These are phyloP conservation scores for Paracanthobrama guichenoti DNA, from an alignment of 2,113 vertebrate genomes.

Conservation along the genomic window DNA sequence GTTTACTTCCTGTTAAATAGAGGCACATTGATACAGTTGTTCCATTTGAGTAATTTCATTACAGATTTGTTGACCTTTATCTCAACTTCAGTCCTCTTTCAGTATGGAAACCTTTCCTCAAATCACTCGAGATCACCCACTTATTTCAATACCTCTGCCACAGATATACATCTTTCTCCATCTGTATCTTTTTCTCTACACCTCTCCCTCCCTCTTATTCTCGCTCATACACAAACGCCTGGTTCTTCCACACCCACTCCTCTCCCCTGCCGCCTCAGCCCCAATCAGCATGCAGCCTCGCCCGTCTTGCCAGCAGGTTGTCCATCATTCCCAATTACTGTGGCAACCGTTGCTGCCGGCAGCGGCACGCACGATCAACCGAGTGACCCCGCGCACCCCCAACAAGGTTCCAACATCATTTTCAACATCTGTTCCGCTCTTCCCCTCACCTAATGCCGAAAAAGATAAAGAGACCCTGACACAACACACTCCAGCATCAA, in stretches of 20 bases:
- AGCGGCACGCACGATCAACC: slow-evolving; percentile 53
- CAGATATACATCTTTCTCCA: slow-evolving; percentile 15
- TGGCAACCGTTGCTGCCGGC: slow-evolving; percentile 55
- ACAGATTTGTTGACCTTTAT: neutral
- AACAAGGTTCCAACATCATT: slow-evolving; percentile 49
- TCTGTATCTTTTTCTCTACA: slow-evolving; percentile 13
- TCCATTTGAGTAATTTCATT: neutral
- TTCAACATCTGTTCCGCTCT: slow-evolving; percentile 31
- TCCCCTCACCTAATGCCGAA: neutral
- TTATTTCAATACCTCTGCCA: slow-evolving; percentile 11
- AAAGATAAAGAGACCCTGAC: slow-evolving; percentile 31
- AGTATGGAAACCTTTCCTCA: neutral
- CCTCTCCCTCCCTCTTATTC: slow-evolving; percentile 13
- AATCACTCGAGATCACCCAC: neutral
- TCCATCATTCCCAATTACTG: slow-evolving; percentile 62
- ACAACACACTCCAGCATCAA: slow-evolving; percentile 26
- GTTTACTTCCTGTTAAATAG: neutral
- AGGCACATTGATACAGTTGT: neutral
- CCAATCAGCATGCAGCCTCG: slow-evolving; percentile 56
- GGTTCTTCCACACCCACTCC: slow-evolving; percentile 39
- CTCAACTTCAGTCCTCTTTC: neutral
- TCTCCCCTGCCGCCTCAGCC: slow-evolving; percentile 42
- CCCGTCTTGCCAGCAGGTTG: slow-evolving; percentile 55
- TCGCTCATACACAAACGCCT: slow-evolving; percentile 19
- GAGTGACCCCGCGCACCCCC: slow-evolving; percentile 48